Evolutionary conservation across 2,888 invertebrate species (phyloP), one percentile per base, ranked within the genome.

Genomic region (Deroplatys truncata): DNA sequence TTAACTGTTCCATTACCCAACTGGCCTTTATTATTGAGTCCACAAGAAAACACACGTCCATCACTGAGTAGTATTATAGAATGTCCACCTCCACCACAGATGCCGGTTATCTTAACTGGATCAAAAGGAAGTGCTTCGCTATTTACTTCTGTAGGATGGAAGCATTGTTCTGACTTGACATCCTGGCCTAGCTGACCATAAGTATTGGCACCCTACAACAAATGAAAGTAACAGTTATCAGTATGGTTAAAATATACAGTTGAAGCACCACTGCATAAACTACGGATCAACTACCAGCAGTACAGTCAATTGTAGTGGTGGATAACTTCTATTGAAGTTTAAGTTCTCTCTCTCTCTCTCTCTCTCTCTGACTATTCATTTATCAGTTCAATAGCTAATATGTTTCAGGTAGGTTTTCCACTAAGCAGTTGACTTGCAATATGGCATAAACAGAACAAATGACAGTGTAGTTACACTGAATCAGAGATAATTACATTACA

Each of bases 151-250:
- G 86, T 84, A 72, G 92, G 91, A 82, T 87, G 16, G 16, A 84
- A 93, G 91, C 96, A 95, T 93, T 97, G 95, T 92, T 97, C 97
- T 91, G 95, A 96, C 91, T 94, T 94, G 90, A 94, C 92, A 90
- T 96, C 96, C 92, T 96, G 94, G 91, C 97, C 97, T 91, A 98
- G 94, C 93, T 98, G 97, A 88, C 97, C 97, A 92, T 97, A 97
- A 91, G 97, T 97, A 93, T 98, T 98, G 90, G 97, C 97, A 92
- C 97, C 97, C 97, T 97, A 93, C 7, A 91, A 92, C 90, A 89
- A 85, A 82, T 20, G 49, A 72, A 72, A 72, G 25, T 16, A 72
- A 1, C 10, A 43, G 10, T 72, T 72, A 20, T 16, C 15, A 16
- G 16, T 56, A 56, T 8, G 8, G 56, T 35, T 35, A 35, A 35